Conservation (phyloP, 2,113 vertebrate species). For the Vireo altiloquus region DNA sequence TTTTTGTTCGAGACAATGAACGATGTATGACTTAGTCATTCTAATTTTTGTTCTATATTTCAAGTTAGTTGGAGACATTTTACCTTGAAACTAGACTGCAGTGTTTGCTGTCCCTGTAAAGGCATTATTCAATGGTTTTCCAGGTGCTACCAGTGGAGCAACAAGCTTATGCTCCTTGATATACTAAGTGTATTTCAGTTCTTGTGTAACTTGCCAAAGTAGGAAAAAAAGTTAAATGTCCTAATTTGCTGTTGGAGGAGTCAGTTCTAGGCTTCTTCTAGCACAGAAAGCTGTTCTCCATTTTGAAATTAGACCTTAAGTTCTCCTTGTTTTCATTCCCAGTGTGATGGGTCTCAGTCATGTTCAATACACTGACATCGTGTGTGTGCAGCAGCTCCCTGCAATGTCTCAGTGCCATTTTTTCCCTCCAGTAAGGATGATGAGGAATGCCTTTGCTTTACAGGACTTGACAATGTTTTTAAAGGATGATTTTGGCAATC, state of each 20-base stretch:
- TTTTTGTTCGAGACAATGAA: not conserved
- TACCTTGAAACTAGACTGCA: not conserved
- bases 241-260: not conserved
- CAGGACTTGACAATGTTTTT: not conserved
- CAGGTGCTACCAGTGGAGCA: not conserved
- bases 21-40: not conserved
- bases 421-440: not conserved
- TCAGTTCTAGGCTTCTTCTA: not conserved
- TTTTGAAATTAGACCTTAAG: not conserved
- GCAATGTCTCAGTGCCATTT: not conserved
- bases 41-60: not conserved
- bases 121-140: not conserved
- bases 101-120: not conserved
- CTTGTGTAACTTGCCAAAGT: not conserved
- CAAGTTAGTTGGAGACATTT: not conserved
- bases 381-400: not conserved
- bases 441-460: not conserved
- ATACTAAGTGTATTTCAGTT: not conserved
- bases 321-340: not conserved
- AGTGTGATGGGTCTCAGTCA: accelerated
- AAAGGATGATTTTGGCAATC: not conserved
- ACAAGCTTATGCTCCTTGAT: not conserved
- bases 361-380: not conserved
- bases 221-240: not conserved
- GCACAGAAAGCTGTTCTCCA: not conserved